These are phyloP conservation scores for Eugnorisma glareosa DNA, from an alignment of 2,888 invertebrate genomes.

Conservation along the genomic window DNA sequence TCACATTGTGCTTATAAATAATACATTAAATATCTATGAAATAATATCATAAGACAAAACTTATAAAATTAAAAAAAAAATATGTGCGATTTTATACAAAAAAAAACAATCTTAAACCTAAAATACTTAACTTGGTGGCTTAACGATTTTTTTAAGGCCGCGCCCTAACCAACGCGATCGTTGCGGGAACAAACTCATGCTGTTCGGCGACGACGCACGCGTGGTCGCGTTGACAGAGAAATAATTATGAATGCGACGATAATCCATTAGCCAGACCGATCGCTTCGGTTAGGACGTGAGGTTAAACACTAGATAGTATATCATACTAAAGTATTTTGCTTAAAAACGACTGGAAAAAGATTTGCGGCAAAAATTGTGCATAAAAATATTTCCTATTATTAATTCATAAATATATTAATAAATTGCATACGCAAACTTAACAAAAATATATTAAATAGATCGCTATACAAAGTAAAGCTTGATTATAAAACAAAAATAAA, in stretches of 20 bases:
- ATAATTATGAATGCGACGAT: neutral
- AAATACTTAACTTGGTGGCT: conserved; percentile 10
- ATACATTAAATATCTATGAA: conserved; percentile 38
- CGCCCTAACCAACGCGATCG: neutral
- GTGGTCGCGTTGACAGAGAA: neutral
- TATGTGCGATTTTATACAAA: conserved; percentile 11
- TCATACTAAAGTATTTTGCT: neutral
- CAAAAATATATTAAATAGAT: conserved; percentile 21
- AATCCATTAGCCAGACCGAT: neutral
- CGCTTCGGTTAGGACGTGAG: neutral
- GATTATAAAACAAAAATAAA: conserved; percentile 6
- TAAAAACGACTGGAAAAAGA: neutral
- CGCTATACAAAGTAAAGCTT: conserved; percentile 24
- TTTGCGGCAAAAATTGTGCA: neutral
- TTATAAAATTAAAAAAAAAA: conserved; percentile 6
- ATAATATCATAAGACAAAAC: conserved; percentile 33
- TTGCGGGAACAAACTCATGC: neutral
- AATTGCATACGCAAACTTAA: neutral
- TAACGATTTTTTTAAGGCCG: neutral
- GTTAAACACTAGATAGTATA: neutral
- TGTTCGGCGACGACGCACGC: neutral
- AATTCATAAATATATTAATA: conserved; percentile 7
- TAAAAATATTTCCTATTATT: neutral
- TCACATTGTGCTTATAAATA: conserved; percentile 77
- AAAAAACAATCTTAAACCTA: neutral